Conservation (phyloP, 1,140 invertebrate species). For the Delia radicum region DNA sequence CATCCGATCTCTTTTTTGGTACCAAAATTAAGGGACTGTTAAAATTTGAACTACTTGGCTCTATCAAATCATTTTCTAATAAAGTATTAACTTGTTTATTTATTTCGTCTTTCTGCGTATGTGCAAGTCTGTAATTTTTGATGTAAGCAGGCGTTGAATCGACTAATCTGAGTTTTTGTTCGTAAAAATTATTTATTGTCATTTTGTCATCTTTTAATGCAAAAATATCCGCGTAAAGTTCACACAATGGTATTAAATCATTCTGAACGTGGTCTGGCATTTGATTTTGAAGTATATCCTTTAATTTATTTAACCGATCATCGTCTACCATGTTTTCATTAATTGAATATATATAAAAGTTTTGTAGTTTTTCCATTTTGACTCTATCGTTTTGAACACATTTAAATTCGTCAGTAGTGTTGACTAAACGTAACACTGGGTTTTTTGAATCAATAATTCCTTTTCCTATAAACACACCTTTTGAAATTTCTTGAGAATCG, state of each 20-base stretch:
- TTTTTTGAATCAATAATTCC: background rate
- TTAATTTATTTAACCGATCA: background rate
- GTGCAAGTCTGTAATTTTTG: too few relatives aligned
- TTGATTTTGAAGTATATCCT: background rate
- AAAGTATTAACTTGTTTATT: constrained; percentile 34
- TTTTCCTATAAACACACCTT: background rate
- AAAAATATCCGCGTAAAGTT: background rate
- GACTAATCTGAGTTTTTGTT: background rate
- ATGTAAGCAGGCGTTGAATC: constrained; percentile 22
- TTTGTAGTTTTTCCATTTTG: background rate
- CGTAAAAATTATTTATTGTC: constrained; percentile 27
- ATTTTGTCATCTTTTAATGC: background rate
- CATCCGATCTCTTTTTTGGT: constrained; percentile 31
- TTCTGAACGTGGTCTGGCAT: background rate
- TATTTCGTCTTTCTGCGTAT: constrained; percentile 35
- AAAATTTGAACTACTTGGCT: constrained; percentile 32
- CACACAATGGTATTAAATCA: background rate
- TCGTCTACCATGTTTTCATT: background rate
- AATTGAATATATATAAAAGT: background rate
- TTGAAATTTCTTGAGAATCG: background rate
- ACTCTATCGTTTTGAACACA: background rate
- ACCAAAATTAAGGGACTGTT: constrained; percentile 35
- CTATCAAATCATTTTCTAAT: constrained; percentile 32
- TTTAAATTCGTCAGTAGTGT: background rate
- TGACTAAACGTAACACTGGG: background rate